phyloP scores from a whole-genome alignment of 2,113 vertebrate genomes.

The Phodopus roborovskii region DNA sequence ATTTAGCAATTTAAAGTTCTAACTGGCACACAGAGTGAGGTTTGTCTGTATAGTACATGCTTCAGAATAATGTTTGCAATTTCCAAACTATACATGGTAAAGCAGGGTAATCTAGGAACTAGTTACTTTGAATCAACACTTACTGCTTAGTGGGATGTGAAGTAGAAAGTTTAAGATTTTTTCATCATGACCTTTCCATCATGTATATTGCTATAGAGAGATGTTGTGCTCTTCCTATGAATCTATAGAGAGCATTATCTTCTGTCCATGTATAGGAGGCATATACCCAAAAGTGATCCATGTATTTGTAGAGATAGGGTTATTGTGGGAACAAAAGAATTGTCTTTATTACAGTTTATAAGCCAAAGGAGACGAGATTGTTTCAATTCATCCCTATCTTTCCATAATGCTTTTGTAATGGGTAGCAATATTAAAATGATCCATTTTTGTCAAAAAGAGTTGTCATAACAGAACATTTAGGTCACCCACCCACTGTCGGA shows the following conservation, averaged over 20 bases:
- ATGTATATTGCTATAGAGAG: background rate
- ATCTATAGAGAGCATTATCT: conserved; percentile 35
- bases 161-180: conserved; percentile 65
- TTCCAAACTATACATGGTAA: background rate
- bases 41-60: accelerated
- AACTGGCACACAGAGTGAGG: background rate
- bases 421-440: conserved; percentile 77
- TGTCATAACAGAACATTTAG: conserved; percentile 25
- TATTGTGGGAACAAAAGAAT: conserved; percentile 77
- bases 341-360: conserved; percentile 79
- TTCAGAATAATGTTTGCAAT: background rate
- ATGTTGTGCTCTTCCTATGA: conserved; percentile 15
- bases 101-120: conserved; percentile 44
- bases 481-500: background rate
- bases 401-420: conserved; percentile 61
- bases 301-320: conserved; percentile 69
- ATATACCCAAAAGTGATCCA: conserved; percentile 60
- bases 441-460: conserved; percentile 75
- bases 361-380: conserved; percentile 73
- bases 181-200: conserved; percentile 25
- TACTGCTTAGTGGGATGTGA: conserved; percentile 68
- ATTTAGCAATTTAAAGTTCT: conserved; percentile 1
- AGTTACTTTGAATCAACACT: conserved; percentile 68
- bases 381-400: conserved; percentile 67
- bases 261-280: conserved; percentile 4